Base-by-base conservation (phyloP, 1,140 invertebrate genomes). In the Drosophila sp. region DNA sequence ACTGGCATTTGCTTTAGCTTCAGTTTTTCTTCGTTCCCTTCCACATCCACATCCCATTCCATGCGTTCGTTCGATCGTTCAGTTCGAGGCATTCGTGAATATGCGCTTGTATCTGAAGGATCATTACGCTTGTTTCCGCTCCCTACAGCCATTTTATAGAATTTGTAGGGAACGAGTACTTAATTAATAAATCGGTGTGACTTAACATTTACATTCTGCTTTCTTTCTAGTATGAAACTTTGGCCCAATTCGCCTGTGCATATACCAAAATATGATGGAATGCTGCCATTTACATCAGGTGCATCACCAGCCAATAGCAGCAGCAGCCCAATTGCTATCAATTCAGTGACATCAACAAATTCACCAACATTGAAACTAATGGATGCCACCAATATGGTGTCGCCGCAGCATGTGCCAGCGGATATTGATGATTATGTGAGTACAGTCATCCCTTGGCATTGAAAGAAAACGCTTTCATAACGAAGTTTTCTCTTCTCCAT, bases 291-390 rank as follows among this genome's bases (percentile, higher is more conserved):
- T 72, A 61, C 89, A 17, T 77, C 87, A 66, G 78, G 71, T 62
- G 90, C 90, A 35, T 83, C 79, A 44, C 81, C 81, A 67, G 75
- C 72, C 38, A 90, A 74, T 76, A 83, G 79, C 76, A 86, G 70
- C 70, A 82, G 78, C 76, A 91, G 87, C 44, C 90, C 91, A 35
- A 92, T 92, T 63, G 91, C 90, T 29, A 92, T 92, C 69, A 92
- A 92, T 71, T 92, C 90, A 79, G 91, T 92, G 66, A 92, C 91
- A 38, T 92, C 91, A 44, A 91, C 91, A 27, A 92, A 92, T 80
- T 90, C 90, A 63, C 86, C 90, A 72, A 91, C 76, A 64, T 64
- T 92, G 54, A 92, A 92, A 78, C 76, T 91, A 61, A 92, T 92
- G 86, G 91, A 92, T 67, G 63, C 90, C 70, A 89, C 84, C 69